Percentiles rank a stretch among this genome's conserved stretches.
Evolutionary conservation across 2,888 invertebrate genomes (phyloP).

Genomic region (Orthosia incerta): DNA sequence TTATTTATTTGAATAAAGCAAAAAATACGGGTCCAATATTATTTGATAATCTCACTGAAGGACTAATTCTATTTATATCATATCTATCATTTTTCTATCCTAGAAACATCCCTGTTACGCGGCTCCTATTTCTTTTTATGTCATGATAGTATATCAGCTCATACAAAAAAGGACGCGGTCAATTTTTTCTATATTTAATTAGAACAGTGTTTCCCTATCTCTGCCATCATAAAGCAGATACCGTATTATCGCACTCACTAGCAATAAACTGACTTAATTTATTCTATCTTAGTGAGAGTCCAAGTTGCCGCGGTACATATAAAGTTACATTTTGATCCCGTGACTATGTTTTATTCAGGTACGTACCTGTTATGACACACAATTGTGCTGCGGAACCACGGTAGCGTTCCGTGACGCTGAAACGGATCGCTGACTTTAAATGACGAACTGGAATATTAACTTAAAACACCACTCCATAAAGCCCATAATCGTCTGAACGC

Average conservation of each 20-base stretch:
- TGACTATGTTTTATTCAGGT: conserved; percentile 46
- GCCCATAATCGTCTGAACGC: conserved; percentile 33
- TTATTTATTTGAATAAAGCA: no score
- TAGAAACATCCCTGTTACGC: neutral
- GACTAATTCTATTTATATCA: no score
- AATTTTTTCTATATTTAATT: conserved; percentile 29
- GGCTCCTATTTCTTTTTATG: neutral
- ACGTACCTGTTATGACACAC: conserved; percentile 44
- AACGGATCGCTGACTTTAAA: conserved; percentile 72
- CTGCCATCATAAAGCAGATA: conserved; percentile 43
- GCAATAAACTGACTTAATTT: conserved; percentile 40
- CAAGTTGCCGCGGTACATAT: conserved; percentile 24
- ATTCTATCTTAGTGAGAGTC: conserved; percentile 33
- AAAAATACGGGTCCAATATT: no score
- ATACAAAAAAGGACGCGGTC: neutral
- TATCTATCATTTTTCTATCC: no score
- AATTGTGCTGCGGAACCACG: conserved; percentile 67
- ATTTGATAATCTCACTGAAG: no score
- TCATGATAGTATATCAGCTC: neutral
- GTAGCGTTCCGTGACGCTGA: conserved; percentile 73
- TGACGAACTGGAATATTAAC: conserved; percentile 64
- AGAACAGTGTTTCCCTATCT: conserved; percentile 32
- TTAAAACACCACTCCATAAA: conserved; percentile 49
- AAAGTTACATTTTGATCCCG: conserved; percentile 51
- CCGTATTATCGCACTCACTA: conserved; percentile 15